A percentile compares a stretch with the other conserved stretches of the same genome.
Conservation (phyloP, 2,888 invertebrate genomes). For the Tachystola acroxantha region DNA sequence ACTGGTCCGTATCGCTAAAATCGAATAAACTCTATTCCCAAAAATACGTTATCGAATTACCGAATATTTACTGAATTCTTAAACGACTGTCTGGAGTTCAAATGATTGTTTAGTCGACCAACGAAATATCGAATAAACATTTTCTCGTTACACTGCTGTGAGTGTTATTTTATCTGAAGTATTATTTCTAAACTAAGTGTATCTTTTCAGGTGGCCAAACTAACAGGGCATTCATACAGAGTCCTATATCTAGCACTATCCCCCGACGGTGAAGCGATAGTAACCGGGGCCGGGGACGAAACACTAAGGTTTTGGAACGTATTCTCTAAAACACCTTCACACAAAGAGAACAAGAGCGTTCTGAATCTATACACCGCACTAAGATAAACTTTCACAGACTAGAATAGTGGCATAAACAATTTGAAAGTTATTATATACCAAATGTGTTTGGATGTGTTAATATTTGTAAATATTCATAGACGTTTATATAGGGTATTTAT, state of each 20-base stretch:
- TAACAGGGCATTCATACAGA: slow-evolving; percentile 97
- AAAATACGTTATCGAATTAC: no score
- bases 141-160: no score
- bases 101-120: no score
- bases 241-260: slow-evolving; percentile 97
- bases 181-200: no score
- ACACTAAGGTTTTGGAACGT: slow-evolving; percentile 99
- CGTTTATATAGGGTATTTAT: slow-evolving; percentile 16
- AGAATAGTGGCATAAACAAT: slow-evolving; percentile 4
- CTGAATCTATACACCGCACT: slow-evolving; percentile 93
- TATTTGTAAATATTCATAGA: slow-evolving; percentile 9
- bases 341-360: slow-evolving; percentile 95
- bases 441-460: slow-evolving; percentile 12
- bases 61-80: no score
- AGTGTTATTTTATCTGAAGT: no score
- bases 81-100: no score
- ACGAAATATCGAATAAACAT: no score
- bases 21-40: no score
- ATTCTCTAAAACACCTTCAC: slow-evolving; percentile 97
- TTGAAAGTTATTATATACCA: slow-evolving; percentile 7
- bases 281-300: slow-evolving; percentile 99
- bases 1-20: no score
- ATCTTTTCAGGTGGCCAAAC: slow-evolving; percentile 89
- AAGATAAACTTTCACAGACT: slow-evolving; percentile 50
- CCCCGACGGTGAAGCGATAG: slow-evolving; percentile 98